These are phyloP conservation scores for Siderastrea siderea DNA, from an alignment of 92 coral and sea anemone genomes.

Conservation along the genomic window DNA sequence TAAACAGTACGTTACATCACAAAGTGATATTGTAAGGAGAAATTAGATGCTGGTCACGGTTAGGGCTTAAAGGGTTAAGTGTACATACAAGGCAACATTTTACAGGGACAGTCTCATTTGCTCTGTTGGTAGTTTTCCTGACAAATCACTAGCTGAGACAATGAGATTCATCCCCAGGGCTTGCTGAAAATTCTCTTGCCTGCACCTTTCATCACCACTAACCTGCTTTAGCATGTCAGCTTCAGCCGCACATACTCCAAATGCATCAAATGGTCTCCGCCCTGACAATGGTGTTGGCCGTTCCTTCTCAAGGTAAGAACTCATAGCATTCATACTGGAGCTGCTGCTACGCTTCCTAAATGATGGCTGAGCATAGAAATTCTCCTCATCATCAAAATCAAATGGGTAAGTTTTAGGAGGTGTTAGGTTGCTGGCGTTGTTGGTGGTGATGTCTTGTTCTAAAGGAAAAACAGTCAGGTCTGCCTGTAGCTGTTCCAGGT, in stretches of 20 bases:
- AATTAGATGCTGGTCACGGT: too few species aligned
- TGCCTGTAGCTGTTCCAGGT: conserved; percentile 89
- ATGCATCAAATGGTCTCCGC: conserved; percentile 89
- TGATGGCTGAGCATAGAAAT: conserved; percentile 43
- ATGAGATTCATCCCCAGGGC: not conserved
- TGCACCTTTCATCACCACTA: not conserved
- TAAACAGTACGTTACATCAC: too few species aligned
- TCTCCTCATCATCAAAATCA: conserved; percentile 88
- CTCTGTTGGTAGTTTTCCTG: too few species aligned
- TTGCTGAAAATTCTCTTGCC: not conserved
- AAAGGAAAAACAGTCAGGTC: conserved; percentile 78
- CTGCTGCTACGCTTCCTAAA: conserved; percentile 56
- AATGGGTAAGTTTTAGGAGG: conserved; percentile 70
- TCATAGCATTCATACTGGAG: conserved; percentile 31
- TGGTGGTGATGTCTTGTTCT: conserved; percentile 64
- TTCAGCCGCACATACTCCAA: conserved; percentile 98
- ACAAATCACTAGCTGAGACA: not conserved
- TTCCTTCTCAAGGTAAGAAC: conserved; percentile 68
- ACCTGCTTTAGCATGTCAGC: conserved; percentile 98
- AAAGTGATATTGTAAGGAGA: too few species aligned
- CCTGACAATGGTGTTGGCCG: conserved; percentile 58
- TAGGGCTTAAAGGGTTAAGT: too few species aligned
- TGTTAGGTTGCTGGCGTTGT: conserved; percentile 36
- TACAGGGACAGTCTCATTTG: too few species aligned
- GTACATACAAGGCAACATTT: too few species aligned